These are phyloP conservation scores for Sebastiscus tertius DNA, from an alignment of 2,797 vertebrate species.

Conservation along the genomic window DNA sequence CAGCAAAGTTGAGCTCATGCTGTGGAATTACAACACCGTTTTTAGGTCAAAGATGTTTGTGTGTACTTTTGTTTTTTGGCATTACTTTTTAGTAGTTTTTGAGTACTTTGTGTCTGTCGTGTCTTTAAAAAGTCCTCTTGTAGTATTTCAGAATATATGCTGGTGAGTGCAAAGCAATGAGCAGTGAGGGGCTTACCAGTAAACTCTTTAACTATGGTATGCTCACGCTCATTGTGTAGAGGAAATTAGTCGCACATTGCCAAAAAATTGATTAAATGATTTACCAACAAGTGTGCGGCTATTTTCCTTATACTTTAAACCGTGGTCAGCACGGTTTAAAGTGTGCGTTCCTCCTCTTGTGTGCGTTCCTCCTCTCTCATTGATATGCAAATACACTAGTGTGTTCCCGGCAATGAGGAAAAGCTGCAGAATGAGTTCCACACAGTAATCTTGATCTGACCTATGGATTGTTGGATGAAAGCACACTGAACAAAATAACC, in stretches of 20 bases:
- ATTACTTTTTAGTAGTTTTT: slow-evolving; percentile 41
- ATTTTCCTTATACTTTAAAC: background rate
- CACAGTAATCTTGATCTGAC: slow-evolving; percentile 24
- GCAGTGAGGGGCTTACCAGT: slow-evolving; percentile 13
- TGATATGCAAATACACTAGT: slow-evolving; percentile 8
- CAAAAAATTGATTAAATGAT: too few species aligned
- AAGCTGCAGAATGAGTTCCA: slow-evolving; percentile 25
- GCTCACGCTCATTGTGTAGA: slow-evolving; percentile 11
- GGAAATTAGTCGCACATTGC: background rate
- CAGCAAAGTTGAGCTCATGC: slow-evolving; percentile 45
- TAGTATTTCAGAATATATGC: slow-evolving; percentile 1
- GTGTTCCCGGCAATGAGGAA: background rate
- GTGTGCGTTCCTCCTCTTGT: rapidly evolving
- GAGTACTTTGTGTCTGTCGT: slow-evolving; percentile 22
- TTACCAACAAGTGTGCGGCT: background rate
- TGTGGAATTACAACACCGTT: slow-evolving; percentile 21
- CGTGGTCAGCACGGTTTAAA: too few species aligned
- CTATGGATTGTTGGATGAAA: slow-evolving; percentile 31
- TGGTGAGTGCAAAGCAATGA: slow-evolving; percentile 28
- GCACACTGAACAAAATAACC: slow-evolving; percentile 15
- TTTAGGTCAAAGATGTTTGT: slow-evolving; percentile 41
- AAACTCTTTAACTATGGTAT: slow-evolving; percentile 32
- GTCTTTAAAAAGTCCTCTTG: slow-evolving; percentile 7
- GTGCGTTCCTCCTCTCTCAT: background rate
- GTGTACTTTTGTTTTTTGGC: slow-evolving; percentile 52